Evolutionary conservation across 2,888 invertebrate genomes (phyloP), one percentile per base, ranked within the genome.

Genomic region (Prostheceraeus crozeri): DNA sequence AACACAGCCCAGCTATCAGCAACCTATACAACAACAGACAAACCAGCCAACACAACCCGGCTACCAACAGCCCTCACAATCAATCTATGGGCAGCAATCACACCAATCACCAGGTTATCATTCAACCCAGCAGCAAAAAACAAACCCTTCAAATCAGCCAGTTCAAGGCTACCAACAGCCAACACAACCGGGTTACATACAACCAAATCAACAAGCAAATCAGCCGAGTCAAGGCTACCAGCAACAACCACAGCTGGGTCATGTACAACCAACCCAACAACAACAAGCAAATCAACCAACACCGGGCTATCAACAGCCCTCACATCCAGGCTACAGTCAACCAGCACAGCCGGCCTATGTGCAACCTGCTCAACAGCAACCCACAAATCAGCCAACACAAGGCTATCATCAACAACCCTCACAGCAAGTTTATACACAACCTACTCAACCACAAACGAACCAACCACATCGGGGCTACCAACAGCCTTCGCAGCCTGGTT

Each of bases 21-120:
- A n/a, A n/a, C n/a, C n/a, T 33, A n/a, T n/a, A 10, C 33, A 33
- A 33, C 33, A 33, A 33, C 33, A 33, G n/a, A 33, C n/a, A n/a
- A 10, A 33, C 10, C 33, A 33, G n/a, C 33, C n/a, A n/a, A n/a
- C 33, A 33, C 8, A n/a, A 10, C 33, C 10, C 10, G 8, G 8
- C n/a, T n/a, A 33, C 10, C 33, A 33, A 33, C 33, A 33, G n/a
- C 10, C n/a, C 8, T n/a, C 10, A 33, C 33, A 33, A 10, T n/a
- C 33, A 33, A 33, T 10, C n/a, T 14, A 53, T 16, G 21, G 16
- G 3, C 35, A 33, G 27, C 30, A 25, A 4, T 14, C 25, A 10
- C 31, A 28, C 23, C 8, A 19, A 14, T n/a, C 23, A n/a, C 21
- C 21, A 4, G 25, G 25, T 31, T n/a, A 23, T 8, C 46, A 21